Base-by-base conservation (phyloP, 1,140 invertebrate genomes). In the Diachasma alloeum region DNA sequence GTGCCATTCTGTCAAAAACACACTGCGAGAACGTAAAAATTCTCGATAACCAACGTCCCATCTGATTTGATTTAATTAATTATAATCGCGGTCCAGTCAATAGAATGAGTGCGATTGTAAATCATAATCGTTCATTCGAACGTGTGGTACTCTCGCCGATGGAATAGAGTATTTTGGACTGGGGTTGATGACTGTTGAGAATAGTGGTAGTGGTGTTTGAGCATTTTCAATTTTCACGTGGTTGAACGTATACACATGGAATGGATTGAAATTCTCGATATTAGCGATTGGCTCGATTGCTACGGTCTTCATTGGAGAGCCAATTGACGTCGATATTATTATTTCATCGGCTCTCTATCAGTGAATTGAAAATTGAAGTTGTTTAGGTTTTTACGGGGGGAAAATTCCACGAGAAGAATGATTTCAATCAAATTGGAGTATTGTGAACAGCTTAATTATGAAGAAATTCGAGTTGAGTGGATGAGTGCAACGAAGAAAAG, bases 241-340 rank as follows among this genome's bases (percentile, higher is more conserved):
- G 68, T 70, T 42, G 39, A 15, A 39, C 24, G 39, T 42, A 42
- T 42, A 42, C 39, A 42, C 15, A 22, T n/a, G 24, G 15, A 5
- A 67, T 22, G 36, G 68, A 39, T 70, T 70, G 68, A 70, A 70
- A 70, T 70, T 70, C 36, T 70, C 68, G 68, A 70, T 70, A 70
- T 42, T 42, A 70, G 44, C 37, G 68, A 70, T 70, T 70, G 68
- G 68, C 68, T 70, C 68, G 68, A 70, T 70, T 44, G 37, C 68
- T 31, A 22, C 15, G 56, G 44, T 22, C 36, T 42, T 70, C 68
- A 39, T 42, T 36, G 10, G 36, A 36, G 17, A 36, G 44, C 68
- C 68, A 24, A 70, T 70, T 70, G 31, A 70, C 39, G n/a, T 68
- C 66, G n/a, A 59, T 26, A 59, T 19, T 59, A 59, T 59, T 19